Evolutionary conservation across 2,888 invertebrate species (phyloP).

Genomic region (Nomada flava): DNA sequence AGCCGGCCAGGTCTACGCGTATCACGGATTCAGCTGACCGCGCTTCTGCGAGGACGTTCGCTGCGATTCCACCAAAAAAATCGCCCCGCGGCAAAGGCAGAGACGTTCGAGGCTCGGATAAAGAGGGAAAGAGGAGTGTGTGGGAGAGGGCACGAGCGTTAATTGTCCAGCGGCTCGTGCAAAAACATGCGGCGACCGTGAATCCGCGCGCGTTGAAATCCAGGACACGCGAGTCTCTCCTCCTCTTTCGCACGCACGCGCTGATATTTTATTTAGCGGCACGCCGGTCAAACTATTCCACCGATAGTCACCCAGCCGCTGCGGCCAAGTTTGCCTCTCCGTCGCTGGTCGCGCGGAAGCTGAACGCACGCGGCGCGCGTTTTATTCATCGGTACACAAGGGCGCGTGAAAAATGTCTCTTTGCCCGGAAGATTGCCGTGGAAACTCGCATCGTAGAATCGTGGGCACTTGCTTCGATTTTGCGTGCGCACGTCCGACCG

Average conservation of each 20-base stretch:
- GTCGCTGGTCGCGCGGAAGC: conserved; percentile 30
- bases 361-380: conserved; percentile 34
- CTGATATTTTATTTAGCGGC: conserved; percentile 79
- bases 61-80: too few relatives aligned
- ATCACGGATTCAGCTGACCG: too few relatives aligned
- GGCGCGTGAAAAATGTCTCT: conserved; percentile 33
- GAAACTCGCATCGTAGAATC: too few relatives aligned
- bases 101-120: background rate
- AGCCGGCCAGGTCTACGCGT: too few relatives aligned
- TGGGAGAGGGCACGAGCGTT: conserved; percentile 59
- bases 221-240: conserved; percentile 21
- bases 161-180: conserved; percentile 70
- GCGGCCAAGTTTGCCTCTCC: conserved; percentile 42
- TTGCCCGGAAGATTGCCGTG: background rate
- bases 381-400: conserved; percentile 46
- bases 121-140: conserved; percentile 35
- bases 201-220: conserved; percentile 25
- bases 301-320: conserved; percentile 64
- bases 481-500: too few relatives aligned
- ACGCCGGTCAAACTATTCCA: conserved; percentile 79
- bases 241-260: conserved; percentile 43
- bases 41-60: too few relatives aligned
- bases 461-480: too few relatives aligned
- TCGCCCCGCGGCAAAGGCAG: background rate
- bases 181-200: conserved; percentile 65